Conservation (phyloP, 2,113 vertebrate genomes). For the Anhinga rufa region DNA sequence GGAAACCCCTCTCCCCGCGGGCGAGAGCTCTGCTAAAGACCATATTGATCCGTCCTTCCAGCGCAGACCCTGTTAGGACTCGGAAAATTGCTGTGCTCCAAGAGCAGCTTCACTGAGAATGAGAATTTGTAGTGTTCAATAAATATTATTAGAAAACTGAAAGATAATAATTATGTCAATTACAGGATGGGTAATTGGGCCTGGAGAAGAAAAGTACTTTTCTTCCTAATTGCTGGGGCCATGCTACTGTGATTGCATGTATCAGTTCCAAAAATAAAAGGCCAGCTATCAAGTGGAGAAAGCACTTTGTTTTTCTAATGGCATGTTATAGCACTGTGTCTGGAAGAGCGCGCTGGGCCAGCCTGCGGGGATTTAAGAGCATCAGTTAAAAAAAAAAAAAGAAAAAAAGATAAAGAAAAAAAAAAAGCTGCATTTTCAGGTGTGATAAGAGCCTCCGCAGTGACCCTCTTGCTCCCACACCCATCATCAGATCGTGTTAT, state of each 20-base stretch:
- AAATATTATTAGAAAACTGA: conserved; percentile 32
- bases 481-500: too few relatives aligned
- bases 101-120: neutral
- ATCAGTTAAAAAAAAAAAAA: neutral
- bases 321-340: neutral
- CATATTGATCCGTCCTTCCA: neutral
- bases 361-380: neutral
- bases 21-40: neutral
- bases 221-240: conserved; percentile 40
- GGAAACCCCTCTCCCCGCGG: neutral
- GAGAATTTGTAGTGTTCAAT: conserved; percentile 39
- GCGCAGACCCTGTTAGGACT: neutral
- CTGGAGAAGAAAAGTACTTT: conserved; percentile 37
- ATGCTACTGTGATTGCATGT: neutral
- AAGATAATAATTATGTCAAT: conserved; percentile 37
- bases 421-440: neutral
- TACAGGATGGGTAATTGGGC: conserved; percentile 31
- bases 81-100: conserved; percentile 9
- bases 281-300: neutral
- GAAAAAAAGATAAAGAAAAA: too few relatives aligned
- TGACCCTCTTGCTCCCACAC: neutral
- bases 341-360: neutral
- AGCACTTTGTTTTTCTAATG: neutral
- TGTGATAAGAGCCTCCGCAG: neutral
- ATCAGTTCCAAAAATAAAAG: conserved; percentile 6